Evolutionary conservation across 2,797 vertebrate species (phyloP), one percentile per base, ranked within the genome.

Genomic region (Esox lucius): DNA sequence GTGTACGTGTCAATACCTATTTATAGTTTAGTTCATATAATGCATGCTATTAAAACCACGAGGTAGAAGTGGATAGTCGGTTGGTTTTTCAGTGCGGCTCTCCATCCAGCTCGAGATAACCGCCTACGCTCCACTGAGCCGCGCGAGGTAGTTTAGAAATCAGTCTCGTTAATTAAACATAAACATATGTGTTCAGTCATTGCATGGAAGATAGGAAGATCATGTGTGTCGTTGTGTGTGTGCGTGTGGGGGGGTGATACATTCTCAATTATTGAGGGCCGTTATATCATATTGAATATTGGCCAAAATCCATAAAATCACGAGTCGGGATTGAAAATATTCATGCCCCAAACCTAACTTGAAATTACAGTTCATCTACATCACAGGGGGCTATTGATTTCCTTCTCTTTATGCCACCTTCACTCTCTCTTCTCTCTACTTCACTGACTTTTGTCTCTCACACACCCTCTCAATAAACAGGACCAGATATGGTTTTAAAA

Each of bases 111-210:
- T 19, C 51, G 51, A 56, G 51, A 56, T 56, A 51, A 28, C 49
- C 69, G 69, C 69, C 69, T 33, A 71, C 69, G 49, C 69, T 71
- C 69, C 28, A 49, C 26, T 71, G 42, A 42, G 39, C 26, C 56
- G 42, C 11, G 39, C 28, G 12, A 56, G 28, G 69, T 71, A 33
- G 42, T 71, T 56, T 28, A 53, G 49, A 53, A 56, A 71, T 71
- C 5, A 70, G 69, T 26, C 16, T 70, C 22, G 26, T 70, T 56
- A 71, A 71, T 71, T 71, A 56, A 71, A 71, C 49, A 71, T 33
- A 71, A 35, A 71, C 69, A 70, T 68, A 69, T 56, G 69, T 53
- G 26, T 28, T 31, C 68, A 70, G 68, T 51, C 68, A 28, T 51
- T 71, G 49, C 53, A 71, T 56, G 68, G n/a, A 16, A 46, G 42